Base-by-base conservation (phyloP, 2,113 vertebrate species). In the Chaetorhynchus papuensis region DNA sequence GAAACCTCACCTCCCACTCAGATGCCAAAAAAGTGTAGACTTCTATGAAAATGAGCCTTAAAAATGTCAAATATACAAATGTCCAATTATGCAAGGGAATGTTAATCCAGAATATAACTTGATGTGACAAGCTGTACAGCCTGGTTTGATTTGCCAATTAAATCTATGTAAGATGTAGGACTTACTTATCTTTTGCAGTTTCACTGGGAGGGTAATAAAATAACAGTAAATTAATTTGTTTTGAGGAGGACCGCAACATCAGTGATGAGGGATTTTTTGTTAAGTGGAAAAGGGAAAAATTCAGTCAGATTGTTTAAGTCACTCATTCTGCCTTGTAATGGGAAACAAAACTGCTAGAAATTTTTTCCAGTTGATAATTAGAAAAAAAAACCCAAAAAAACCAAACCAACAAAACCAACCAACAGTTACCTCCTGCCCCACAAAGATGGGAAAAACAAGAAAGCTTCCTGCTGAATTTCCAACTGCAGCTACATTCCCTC, bases 11-110 rank as follows among this genome's bases (percentile, higher is more conserved):
- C 47, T 90, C 86, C 88, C 65, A 84, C 93, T 94, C 65, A 94
- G 68, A 78, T 84, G 57, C 39, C 89, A 88, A 86, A 69, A 49
- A 76, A 27, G 1, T 10, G 10, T 42, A 82, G 60, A 72, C 61
- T 71, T 87, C 24, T 49, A 69, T 61, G 65, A 91, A 94, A 94
- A 79, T 71, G 35, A 64, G n/a, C 8, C 22, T 83, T 94, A 47
- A 89, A 83, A 91, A 83, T 86, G 81, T 75, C 72, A 93, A 93
- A 69, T 81, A 83, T 59, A 79, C 68, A 91, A 93, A 91, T 75
- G 33, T 64, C 56, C 85, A 78, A 68, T 77, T 87, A 68, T 9
- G 3, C 50, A 83, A 70, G 13, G 30, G 50, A 57, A 83, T 39
- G 7, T 59, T 93, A 52, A 92, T 76, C 23, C 33, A 86, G 18